Evolutionary conservation across 2,797 vertebrate species (phyloP), one percentile per base, ranked within the genome.

Genomic region (Meda fulgida): DNA sequence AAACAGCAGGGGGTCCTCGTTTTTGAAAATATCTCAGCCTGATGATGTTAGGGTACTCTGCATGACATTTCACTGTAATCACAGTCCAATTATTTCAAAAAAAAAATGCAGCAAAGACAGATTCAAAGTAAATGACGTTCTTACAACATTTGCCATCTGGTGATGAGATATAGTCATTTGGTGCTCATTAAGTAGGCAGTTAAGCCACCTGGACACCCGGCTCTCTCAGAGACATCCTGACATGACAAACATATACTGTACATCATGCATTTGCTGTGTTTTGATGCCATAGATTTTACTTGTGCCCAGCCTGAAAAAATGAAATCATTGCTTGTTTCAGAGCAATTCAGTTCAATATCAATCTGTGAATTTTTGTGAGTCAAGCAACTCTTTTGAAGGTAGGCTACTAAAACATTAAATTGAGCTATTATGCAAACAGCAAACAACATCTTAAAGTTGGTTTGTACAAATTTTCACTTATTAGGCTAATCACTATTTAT

Each of bases 171-270:
- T 53, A 75, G 55, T 86, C 65, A 87, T 92, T 90, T 90, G 89
- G 89, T 89, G 89, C 86, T 86, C 88, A 90, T 93, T 92, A 93
- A 92, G 91, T 89, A 91, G 89, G 86, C 92, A 92, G 94, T 94
- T 94, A 92, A 89, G 92, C 91, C 89, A 92, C 94, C 92, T 92
- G 92, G 91, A 92, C 91, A 89, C 73, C 75, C 84, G 89, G 90
- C 90, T 88, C 89, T 81, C 77, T 87, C 89, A 91, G 90, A 92
- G 92, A 90, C 84, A 89, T 88, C 84, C 75, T 69, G 77, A 69
- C 36, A 63, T 34, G 53, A 73, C 26, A 60, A 31, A 46, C n/a
- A 66, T 23, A 43, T 87, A 78, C 89, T 78, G 90, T 90, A 92
- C 92, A 89, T 91, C 87, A 92, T 91, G 91, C 92, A 93, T 91